Percentiles rank a stretch among this genome's conserved stretches.
phyloP scores from a whole-genome alignment of 2,113 vertebrate genomes.

The Etheostoma cragini region DNA sequence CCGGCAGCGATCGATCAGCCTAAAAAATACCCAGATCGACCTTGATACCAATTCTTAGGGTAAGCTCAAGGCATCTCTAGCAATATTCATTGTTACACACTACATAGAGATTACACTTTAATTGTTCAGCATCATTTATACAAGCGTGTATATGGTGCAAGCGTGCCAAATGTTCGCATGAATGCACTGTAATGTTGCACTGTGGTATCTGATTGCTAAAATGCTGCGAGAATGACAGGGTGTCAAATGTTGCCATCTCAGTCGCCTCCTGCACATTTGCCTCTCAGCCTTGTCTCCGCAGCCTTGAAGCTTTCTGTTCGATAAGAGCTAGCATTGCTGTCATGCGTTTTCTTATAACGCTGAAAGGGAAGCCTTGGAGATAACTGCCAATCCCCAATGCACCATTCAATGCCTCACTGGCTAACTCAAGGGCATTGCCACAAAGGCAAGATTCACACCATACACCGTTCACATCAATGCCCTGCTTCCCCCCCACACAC shows the following conservation, averaged over 20 bases:
- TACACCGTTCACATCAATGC: slow-evolving; percentile 65
- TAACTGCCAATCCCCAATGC: slow-evolving; percentile 76
- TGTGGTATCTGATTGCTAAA: background rate
- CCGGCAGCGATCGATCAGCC: background rate
- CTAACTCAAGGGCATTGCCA: slow-evolving; percentile 72
- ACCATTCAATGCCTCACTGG: slow-evolving; percentile 69
- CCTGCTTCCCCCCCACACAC: slow-evolving; percentile 1
- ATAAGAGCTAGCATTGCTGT: slow-evolving; percentile 49
- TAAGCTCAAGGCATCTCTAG: background rate
- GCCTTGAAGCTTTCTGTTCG: slow-evolving; percentile 61
- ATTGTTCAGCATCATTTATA: background rate
- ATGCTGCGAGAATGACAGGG: slow-evolving; percentile 24
- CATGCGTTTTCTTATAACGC: slow-evolving; percentile 64
- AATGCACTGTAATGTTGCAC: background rate
- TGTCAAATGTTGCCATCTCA: slow-evolving; percentile 47
- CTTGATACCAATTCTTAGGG: too few species aligned
- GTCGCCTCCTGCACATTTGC: slow-evolving; percentile 44
- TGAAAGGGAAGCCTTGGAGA: slow-evolving; percentile 77
- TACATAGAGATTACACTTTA: background rate
- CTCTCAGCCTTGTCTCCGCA: slow-evolving; percentile 46
- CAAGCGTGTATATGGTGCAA: background rate
- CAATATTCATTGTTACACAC: background rate
- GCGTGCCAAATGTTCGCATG: background rate
- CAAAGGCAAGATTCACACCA: slow-evolving; percentile 67
- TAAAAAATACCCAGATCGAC: background rate